Evolutionary conservation across 2,113 vertebrate genomes (phyloP), one percentile per base, ranked within the genome.

Genomic region (Grantiella picta): DNA sequence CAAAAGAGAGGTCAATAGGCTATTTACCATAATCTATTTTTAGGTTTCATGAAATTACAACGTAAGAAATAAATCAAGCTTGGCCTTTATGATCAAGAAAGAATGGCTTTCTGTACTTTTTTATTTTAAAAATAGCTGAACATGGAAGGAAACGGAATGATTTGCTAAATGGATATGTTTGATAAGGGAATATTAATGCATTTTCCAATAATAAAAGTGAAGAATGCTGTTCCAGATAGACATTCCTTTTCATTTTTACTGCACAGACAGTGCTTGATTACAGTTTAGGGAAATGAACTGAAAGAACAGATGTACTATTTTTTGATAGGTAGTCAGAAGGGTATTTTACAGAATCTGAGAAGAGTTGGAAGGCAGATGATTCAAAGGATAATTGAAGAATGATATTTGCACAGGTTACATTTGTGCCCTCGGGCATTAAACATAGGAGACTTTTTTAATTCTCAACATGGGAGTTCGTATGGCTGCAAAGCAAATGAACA

Each of bases 311-410:
- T 60, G 92, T 54, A 90, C 52, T 90, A n/a, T 76, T 91, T 93
- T 95, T 91, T 83, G 42, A 90, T 81, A 66, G 56, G 42, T 86
- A 93, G 79, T 90, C 85, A 93, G 76, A 94, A 92, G 68, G 68
- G 90, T 87, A 75, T 92, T 92, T 91, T 87, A 87, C 0, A 0
- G 70, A 79, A 61, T 72, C 88, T 82, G n/a, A 83, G 49, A 92
- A 90, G 90, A 95, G 68, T 56, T 96, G 72, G 68, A 95, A 95
- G 76, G 85, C 75, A 94, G 78, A 90, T 49, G 59, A 95, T 95
- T 70, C 89, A 96, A 94, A 94, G 84, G 57, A 87, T 91, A 87
- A 96, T 82, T 92, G 91, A 95, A 93, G 86, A 96, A 91, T 79
- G 40, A 75, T 92, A 95, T 91, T 94, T 95, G 71, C 96, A 94